A percentile compares a stretch with the other conserved stretches of the same genome.
Evolutionary conservation across 2,888 invertebrate species (phyloP).

Genomic region (Apamea monoglypha): DNA sequence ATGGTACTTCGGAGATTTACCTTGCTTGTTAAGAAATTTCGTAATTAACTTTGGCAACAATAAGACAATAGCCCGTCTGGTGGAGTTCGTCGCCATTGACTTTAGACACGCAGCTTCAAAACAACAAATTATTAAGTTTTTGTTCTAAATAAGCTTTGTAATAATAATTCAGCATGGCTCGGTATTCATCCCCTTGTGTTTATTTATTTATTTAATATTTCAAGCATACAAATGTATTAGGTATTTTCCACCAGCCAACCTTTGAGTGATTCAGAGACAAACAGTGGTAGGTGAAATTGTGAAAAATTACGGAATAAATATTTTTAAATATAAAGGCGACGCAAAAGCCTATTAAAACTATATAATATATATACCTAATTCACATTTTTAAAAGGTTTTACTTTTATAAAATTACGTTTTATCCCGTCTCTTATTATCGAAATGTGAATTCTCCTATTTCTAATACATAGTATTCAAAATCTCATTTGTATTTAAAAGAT

Average conservation of each 20-base stretch:
- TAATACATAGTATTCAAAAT: neutral
- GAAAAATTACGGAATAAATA: no score
- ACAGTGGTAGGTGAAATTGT: no score
- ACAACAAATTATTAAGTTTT: constrained; percentile 56
- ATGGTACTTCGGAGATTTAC: constrained; percentile 46
- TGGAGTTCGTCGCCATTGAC: constrained; percentile 37
- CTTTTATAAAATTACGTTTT: neutral
- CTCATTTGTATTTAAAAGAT: neutral
- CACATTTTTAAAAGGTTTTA: neutral
- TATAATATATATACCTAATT: no score
- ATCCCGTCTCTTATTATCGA: neutral
- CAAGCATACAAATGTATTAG: no score
- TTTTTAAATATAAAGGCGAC: no score
- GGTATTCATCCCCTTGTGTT: neutral
- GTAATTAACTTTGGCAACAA: constrained; percentile 66
- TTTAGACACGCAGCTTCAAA: constrained; percentile 32
- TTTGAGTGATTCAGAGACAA: no score
- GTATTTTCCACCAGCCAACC: no score
- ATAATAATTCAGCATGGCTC: constrained; percentile 14
- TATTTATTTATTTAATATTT: no score
- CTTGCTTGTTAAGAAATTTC: constrained; percentile 53
- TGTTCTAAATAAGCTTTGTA: constrained; percentile 30
- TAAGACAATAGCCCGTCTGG: constrained; percentile 48
- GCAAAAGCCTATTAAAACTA: no score
- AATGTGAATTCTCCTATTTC: neutral